Evolutionary conservation across 2,888 invertebrate species (phyloP), one percentile per base, ranked within the genome.

Genomic region (Merodon equestris): DNA sequence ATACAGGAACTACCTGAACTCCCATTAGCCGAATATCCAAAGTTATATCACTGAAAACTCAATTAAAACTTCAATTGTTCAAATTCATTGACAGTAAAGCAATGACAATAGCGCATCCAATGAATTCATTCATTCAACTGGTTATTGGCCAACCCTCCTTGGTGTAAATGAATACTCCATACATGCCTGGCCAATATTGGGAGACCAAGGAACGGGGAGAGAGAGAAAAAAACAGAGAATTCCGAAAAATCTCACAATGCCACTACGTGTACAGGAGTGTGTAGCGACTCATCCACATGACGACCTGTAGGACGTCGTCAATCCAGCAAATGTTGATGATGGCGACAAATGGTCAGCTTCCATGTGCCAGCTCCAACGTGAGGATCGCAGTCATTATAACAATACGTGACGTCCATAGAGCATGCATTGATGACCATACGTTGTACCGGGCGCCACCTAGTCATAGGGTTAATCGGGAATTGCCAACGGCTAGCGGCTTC

Each of bases 61-160:
- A 83, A 83, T 83, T 83, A 83, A 82, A 83, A 83, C 53, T 81
- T 61, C 81, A 72, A 82, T 83, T 83, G 82, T 83, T 79, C 70
- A 66, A 53, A 81, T 81, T 82, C 82, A 83, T 82, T 83, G 82
- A 83, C 76, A 81, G 77, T 75, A 75, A 82, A 82, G 56, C 54
- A 67, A n/a, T 75, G 66, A 74, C 82, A 79, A 82, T 72, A 60
- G 67, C 14, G 70, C 53, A 45, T 51, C 68, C 60, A 42, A 42
- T 61, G 56, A 63, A 79, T 53, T 79, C 68, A 70, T 56, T 56
- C 54, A 64, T 60, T 67, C 66, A 51, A 14, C 61, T 51, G 48
- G 53, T 27, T 40, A 40, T 5, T 10, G 40, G 47, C 51, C 63
- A 10, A 12, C 53, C 19, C 0, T 5, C 53, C 27, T 36, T 45